A percentile compares a stretch with the other conserved stretches of the same genome.
These are phyloP conservation scores for Lepidonotus clava DNA, from an alignment of 2,888 invertebrate species.

Conservation along the genomic window DNA sequence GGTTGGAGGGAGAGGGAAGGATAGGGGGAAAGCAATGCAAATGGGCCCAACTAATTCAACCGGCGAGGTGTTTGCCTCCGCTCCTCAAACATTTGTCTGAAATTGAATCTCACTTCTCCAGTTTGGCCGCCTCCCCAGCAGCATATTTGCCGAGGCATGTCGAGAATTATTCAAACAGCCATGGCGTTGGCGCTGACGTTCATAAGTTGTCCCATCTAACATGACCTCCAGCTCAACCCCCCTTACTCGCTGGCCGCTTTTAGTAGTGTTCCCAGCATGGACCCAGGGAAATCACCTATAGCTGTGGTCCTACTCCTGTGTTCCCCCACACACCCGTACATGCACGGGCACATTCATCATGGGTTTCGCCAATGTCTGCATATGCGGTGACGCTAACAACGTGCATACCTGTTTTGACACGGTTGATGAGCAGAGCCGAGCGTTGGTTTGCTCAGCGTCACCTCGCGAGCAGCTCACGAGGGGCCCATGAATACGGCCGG, in stretches of 20 bases:
- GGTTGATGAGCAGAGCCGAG: neutral
- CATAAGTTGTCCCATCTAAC: constrained; percentile 26
- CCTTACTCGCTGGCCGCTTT: no score
- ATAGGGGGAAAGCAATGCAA: neutral
- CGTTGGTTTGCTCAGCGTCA: neutral
- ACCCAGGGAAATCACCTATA: no score
- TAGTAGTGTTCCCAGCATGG: no score
- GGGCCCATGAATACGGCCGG: neutral
- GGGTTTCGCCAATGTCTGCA: neutral
- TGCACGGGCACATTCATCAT: neutral
- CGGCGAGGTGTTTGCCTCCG: constrained; percentile 42
- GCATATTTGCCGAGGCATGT: constrained; percentile 52
- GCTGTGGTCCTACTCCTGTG: no score
- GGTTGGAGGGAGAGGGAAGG: neutral
- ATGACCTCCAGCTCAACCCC: constrained; percentile 25
- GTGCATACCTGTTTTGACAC: neutral
- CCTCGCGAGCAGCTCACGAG: constrained; percentile 19
- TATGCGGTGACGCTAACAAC: neutral
- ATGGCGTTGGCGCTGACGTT: constrained; percentile 34
- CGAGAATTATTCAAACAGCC: constrained; percentile 41
- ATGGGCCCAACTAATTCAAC: constrained; percentile 49
- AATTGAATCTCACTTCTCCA: constrained; percentile 52
- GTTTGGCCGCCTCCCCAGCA: constrained; percentile 23
- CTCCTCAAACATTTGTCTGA: constrained; percentile 52
- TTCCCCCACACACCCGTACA: neutral